Conservation (phyloP, 2,888 invertebrate species). For the Chloroclystis v-ata region DNA sequence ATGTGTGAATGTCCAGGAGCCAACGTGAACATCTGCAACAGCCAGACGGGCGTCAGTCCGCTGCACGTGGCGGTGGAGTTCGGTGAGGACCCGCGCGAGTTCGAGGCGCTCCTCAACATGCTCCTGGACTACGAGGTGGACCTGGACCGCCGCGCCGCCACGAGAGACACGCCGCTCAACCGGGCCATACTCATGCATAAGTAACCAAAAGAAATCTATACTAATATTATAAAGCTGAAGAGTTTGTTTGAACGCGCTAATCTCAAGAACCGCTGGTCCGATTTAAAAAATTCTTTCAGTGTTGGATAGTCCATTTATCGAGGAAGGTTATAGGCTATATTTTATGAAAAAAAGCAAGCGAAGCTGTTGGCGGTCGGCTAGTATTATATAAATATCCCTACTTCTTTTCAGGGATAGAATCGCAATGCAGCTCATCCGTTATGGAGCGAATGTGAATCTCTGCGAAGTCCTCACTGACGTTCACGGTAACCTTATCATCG, state of each 20-base stretch:
- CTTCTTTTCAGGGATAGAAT: slow-evolving; percentile 72
- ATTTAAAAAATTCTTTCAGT: too few species aligned
- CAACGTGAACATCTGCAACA: slow-evolving; percentile 71
- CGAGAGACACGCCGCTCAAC: slow-evolving; percentile 74
- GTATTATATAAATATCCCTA: too few species aligned
- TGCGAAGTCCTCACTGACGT: slow-evolving; percentile 75
- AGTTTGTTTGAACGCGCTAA: too few species aligned
- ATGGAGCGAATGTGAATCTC: slow-evolving; percentile 81
- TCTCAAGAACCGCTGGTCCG: too few species aligned
- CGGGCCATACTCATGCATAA: slow-evolving; percentile 71
- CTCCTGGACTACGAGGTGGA: slow-evolving; percentile 65
- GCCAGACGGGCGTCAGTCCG: slow-evolving; percentile 74
- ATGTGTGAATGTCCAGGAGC: slow-evolving; percentile 52
- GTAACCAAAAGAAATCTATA: too few species aligned
- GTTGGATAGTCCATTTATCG: too few species aligned
- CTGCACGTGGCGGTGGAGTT: slow-evolving; percentile 81
- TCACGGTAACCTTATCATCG: slow-evolving; percentile 77
- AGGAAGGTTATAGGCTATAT: too few species aligned
- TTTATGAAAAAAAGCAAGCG: too few species aligned
- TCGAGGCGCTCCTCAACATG: slow-evolving; percentile 72
- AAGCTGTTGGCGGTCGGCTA: too few species aligned
- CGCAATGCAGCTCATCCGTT: slow-evolving; percentile 76
- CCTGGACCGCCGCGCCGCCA: slow-evolving; percentile 62
- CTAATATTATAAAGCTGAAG: too few species aligned
- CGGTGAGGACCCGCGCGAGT: slow-evolving; percentile 65